Evolutionary conservation across 2,888 invertebrate genomes (phyloP), one percentile per base, ranked within the genome.

Genomic region (Ectemnius cavifrons): DNA sequence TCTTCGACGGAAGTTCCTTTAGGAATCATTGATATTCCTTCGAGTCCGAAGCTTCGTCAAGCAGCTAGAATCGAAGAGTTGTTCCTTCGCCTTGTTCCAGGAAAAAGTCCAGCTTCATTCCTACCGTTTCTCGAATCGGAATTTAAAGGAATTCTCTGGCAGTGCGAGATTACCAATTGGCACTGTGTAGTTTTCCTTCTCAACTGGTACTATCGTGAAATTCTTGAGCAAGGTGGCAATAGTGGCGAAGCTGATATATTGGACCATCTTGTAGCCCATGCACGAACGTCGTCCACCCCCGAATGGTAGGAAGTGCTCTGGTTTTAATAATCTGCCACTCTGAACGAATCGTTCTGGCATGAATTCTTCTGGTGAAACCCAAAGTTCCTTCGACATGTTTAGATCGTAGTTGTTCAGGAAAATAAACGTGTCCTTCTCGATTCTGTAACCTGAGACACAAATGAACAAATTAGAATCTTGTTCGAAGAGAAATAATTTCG

Each of bases 401-500:
- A 95, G 89, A 47, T 94, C 94, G 89, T 94, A 94, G 83, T 94
- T 95, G 89, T 95, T 94, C 45, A 95, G 90, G 84, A 95, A 94
- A 11, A 95, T 92, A 79, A 95, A 92, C 0, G 94, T 93, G 74
- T 93, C 94, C 85, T 94, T 93, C 69, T 93, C 91, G 11, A 95
- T 92, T 84, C 88, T 89, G 88, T 92, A 94, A 47, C 93, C 94
- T 94, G 71, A 49, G 45, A 16, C 13, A 14, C 1, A 8, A 49
- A 14, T 20, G 0, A 2, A 8, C 16, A 52, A 6, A 5, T 52
- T 52, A 52, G 5, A 37, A 6, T 37, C 3, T 3, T 23, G 23
- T 23, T 23, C 3, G 3, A 23, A 0, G 3, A 23, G 3, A 23
- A 23, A 23, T 23, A 23, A 23, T 23, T 23, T 3, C 23, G 2